Evolutionary conservation across 2,888 invertebrate genomes (phyloP), one percentile per base, ranked within the genome.

Genomic region (Apamea crenata): DNA sequence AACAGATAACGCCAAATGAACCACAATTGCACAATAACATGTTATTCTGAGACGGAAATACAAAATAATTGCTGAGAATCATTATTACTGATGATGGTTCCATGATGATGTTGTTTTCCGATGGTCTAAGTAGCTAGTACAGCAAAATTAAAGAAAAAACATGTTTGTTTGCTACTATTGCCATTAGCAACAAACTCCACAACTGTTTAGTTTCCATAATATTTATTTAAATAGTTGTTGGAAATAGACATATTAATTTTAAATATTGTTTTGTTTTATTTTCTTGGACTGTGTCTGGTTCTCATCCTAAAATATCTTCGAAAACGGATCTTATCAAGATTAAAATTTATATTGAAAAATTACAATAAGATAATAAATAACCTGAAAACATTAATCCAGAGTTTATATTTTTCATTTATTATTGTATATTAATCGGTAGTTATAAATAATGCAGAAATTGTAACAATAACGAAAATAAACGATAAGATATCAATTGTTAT

Each of bases 11-110:
- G 85, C 69, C 74, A 81, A 84, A 87, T 82, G 79, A 86, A 85
- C 83, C 86, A 87, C 80, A 86, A 89, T 84, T 87, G 82, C 85
- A 87, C 80, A 89, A 88, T 81, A 89, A 89, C 88, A 87, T 87
- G 86, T 89, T 90, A 83, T 89, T 90, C 77, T 83, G 53, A 73
- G 73, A 83, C 83, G 80, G 83, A 84, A 84, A 75, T 74, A 73
- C 69, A 44, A 78, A 81, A 75, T 85, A 75, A 87, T 84, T 82
- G 86, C 66, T 44, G 63, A 86, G 78, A 79, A 80, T 77, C 71
- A 84, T 82, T 72, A 77, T 83, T 82, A 81, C 36, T 78, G 72
- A 56, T 56, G 56, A n/a, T 56, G 56, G 72, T 74, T 65, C 61
- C 75, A 78, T 77, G 67, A 75, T 78, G 68, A 81, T 81, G 75